A percentile compares a stretch with the other conserved stretches of the same genome.
Evolutionary conservation across 2,113 vertebrate genomes (phyloP).

Genomic region (Diadophis punctatus): DNA sequence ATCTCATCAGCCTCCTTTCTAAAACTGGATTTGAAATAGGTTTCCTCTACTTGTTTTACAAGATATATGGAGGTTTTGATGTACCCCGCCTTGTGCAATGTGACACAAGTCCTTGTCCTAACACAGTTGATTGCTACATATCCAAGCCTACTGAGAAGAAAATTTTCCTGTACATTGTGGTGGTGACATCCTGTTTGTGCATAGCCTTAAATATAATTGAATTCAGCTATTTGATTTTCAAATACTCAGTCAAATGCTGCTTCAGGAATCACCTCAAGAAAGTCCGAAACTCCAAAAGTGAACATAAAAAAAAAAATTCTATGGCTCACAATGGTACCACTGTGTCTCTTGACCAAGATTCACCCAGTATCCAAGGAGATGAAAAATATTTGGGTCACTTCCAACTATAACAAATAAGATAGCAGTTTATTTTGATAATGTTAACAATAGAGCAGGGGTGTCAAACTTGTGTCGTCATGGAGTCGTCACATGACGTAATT

Average conservation of each 20-base stretch:
- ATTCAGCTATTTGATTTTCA: slow-evolving; percentile 78
- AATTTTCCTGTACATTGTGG: slow-evolving; percentile 82
- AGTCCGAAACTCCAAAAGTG: background rate
- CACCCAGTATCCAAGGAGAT: background rate
- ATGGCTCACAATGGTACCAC: background rate
- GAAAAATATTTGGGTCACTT: background rate
- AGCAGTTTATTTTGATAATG: background rate
- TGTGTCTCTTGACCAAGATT: background rate
- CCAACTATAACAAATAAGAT: slow-evolving; percentile 13
- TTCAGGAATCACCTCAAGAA: slow-evolving; percentile 55
- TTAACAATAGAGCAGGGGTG: background rate
- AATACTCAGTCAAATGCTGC: slow-evolving; percentile 67
- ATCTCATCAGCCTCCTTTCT: slow-evolving; percentile 78
- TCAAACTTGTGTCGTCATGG: no score
- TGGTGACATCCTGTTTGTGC: slow-evolving; percentile 77
- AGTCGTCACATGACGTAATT: no score
- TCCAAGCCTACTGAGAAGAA: slow-evolving; percentile 83
- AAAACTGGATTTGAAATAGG: slow-evolving; percentile 78
- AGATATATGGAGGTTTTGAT: slow-evolving; percentile 78
- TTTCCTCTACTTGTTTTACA: slow-evolving; percentile 81
- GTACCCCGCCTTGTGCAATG: slow-evolving; percentile 76
- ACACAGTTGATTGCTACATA: slow-evolving; percentile 80
- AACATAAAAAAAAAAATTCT: slow-evolving; percentile 17
- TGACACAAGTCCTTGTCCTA: slow-evolving; percentile 77
- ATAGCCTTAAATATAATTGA: slow-evolving; percentile 77